phyloP scores from a whole-genome alignment of 2,797 vertebrate genomes.

The Phrynocephalus forsythii region DNA sequence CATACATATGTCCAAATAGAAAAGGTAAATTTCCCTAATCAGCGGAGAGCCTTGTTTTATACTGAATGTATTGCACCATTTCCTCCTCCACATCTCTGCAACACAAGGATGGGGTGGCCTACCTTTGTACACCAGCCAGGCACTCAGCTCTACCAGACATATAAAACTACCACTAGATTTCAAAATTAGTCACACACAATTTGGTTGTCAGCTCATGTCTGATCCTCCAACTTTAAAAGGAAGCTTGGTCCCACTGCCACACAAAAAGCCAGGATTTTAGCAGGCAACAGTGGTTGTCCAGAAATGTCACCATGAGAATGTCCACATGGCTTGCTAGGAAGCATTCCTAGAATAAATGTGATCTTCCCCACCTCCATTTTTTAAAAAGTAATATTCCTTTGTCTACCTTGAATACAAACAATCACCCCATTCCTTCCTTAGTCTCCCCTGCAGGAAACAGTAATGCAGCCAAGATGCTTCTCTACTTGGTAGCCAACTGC shows the following conservation, averaged over 20 bases:
- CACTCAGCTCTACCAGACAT: not conserved
- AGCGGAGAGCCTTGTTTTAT: not conserved
- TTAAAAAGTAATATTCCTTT: not conserved
- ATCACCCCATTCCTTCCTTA: not conserved
- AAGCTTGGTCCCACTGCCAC: not conserved
- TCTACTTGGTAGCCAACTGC: conserved; percentile 22
- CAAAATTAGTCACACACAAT: not conserved
- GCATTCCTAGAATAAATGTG: too few relatives aligned
- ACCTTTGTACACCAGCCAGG: not conserved
- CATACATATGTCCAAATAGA: not conserved
- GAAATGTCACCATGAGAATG: not conserved
- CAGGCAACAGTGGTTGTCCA: too few relatives aligned
- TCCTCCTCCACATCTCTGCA: not conserved
- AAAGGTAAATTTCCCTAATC: not conserved
- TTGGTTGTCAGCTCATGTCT: not conserved
- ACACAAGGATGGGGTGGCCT: not conserved
- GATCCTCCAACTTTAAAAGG: not conserved
- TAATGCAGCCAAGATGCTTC: conserved; percentile 11
- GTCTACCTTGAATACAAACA: not conserved
- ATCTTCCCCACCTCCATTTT: not conserved
- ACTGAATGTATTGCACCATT: too few relatives aligned
- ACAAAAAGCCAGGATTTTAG: not conserved
- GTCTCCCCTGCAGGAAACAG: not conserved
- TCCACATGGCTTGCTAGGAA: not conserved
- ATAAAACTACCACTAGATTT: not conserved